Percentiles rank a stretch among this genome's conserved stretches.
Evolutionary conservation across 2,888 invertebrate species (phyloP).

Genomic region (Pandemis cinnamomeana): DNA sequence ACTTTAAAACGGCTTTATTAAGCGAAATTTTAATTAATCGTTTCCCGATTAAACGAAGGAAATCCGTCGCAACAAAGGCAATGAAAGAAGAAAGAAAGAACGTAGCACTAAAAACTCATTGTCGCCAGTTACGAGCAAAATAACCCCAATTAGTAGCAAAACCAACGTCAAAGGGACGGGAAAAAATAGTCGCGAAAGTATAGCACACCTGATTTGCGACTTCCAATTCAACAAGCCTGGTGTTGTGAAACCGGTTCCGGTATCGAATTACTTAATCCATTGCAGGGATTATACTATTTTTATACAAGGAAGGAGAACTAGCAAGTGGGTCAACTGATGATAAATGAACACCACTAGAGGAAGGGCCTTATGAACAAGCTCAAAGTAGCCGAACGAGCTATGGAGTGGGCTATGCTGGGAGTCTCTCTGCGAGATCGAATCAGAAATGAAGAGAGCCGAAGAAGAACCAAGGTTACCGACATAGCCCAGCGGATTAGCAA

Average conservation of each 20-base stretch:
- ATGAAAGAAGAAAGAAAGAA: slow-evolving; percentile 1
- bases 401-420: too few species aligned
- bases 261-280: neutral
- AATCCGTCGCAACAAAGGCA: slow-evolving; percentile 10
- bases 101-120: slow-evolving; percentile 12
- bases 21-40: neutral
- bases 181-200: slow-evolving; percentile 21
- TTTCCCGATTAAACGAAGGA: neutral
- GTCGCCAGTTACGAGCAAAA: slow-evolving; percentile 5
- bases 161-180: slow-evolving; percentile 17
- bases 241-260: neutral
- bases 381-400: too few species aligned
- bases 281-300: too few species aligned
- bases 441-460: too few species aligned
- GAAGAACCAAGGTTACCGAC: too few species aligned
- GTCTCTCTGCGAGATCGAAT: too few species aligned
- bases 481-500: too few species aligned
- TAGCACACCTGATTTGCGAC: slow-evolving; percentile 34
- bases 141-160: slow-evolving; percentile 25
- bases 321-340: too few species aligned
- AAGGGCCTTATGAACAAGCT: too few species aligned
- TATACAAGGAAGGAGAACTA: too few species aligned
- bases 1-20: too few species aligned
- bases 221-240: slow-evolving; percentile 9
- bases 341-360: too few species aligned